Base-by-base conservation (phyloP, 1,140 invertebrate genomes). In the Lepidurus couesii region DNA sequence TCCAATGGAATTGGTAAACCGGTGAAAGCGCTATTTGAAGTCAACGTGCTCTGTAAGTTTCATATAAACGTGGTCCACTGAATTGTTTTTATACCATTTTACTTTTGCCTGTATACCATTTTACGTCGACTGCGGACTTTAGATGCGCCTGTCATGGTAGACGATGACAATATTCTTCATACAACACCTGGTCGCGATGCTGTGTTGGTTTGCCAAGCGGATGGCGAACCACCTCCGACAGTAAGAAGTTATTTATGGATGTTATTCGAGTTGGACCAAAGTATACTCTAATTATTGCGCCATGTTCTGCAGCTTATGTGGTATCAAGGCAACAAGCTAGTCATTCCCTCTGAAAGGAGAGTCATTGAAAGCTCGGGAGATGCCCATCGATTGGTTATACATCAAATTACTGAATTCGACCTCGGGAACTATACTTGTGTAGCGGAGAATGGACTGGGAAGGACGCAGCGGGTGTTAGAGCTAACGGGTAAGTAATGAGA, bases 291-390 rank as follows among this genome's bases (percentile, higher is more conserved):
- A 34, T 34, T 34, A 34, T 34, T 47, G 13, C 1, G 53, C 16
- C 21, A 7, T 65, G 9, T 13, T n/a, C 21, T 65, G 6, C 53
- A 65, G 53, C 8, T 65, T 21, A 65, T 21, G 53, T 65, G 53
- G 53, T 65, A 65, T 16, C 53, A 65, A 65, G 53, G 53, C 53
- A 65, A 65, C 53, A 65, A 65, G 21, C 53, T 65, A n/a, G 53
- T 65, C 8, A 65, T 65, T 65, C 53, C 53, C 16, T 65, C 53
- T 13, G 53, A 65, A 65, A 65, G 53, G 13, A 13, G 53, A 65
- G 21, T 65, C 53, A 65, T 65, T 21, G 53, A 65, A 65, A 65
- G 53, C 21, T 65, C 53, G 1, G 53, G 53, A 16, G 53, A 65
- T 21, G 7, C 53, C 0, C 53, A 65, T 65, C 53, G 53, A 65